phyloP scores from a whole-genome alignment of 2,888 invertebrate species.

The Lacanobia oleracea region DNA sequence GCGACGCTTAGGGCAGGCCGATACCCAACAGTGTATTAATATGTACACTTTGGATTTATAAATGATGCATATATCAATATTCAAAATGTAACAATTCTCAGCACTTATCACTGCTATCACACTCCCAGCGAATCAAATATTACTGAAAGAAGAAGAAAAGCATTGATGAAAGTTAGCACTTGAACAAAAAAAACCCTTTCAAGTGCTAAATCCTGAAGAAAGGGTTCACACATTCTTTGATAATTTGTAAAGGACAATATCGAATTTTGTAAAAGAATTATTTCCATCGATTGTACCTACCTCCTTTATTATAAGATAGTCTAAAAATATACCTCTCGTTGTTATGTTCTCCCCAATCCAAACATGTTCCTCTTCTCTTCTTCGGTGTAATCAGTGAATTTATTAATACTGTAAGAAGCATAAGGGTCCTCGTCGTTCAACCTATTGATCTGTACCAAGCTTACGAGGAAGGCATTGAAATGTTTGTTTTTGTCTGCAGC shows the following conservation, averaged over 20 bases:
- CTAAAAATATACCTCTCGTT: slow-evolving; percentile 39
- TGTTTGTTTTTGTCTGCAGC: slow-evolving; percentile 69
- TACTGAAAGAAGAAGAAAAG: slow-evolving; percentile 18
- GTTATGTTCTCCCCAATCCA: slow-evolving; percentile 39
- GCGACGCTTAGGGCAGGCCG: neutral
- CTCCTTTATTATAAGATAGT: neutral
- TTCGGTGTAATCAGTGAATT: slow-evolving; percentile 73
- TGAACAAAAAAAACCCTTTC: slow-evolving; percentile 77
- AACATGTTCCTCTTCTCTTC: slow-evolving; percentile 61
- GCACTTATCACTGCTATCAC: neutral
- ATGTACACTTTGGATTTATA: neutral
- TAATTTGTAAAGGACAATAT: neutral
- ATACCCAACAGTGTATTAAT: too few relatives aligned
- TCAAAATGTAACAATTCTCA: neutral
- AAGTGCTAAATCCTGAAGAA: slow-evolving; percentile 83
- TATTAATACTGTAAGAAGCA: slow-evolving; percentile 70
- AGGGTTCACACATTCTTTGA: slow-evolving; percentile 85
- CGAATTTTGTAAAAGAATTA: neutral
- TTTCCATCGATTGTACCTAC: neutral
- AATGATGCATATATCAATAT: neutral
- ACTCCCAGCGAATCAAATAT: neutral
- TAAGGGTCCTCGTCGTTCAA: slow-evolving; percentile 49
- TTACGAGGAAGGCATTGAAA: slow-evolving; percentile 68
- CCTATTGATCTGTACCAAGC: slow-evolving; percentile 67
- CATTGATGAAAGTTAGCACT: neutral